phyloP scores from a whole-genome alignment of 2,888 invertebrate species.

The Lymantria monacha region DNA sequence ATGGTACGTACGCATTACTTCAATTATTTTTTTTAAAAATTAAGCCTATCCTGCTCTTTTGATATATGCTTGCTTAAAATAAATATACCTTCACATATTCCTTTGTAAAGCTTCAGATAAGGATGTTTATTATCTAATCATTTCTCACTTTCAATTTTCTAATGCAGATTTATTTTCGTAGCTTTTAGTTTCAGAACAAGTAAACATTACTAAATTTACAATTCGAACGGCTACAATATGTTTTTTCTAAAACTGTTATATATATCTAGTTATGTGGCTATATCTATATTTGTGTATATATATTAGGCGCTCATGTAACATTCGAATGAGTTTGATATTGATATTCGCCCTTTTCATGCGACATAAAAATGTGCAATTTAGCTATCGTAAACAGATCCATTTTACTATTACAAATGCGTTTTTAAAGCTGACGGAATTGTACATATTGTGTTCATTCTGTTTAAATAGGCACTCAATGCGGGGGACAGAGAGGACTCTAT shows the following conservation, averaged over 20 bases:
- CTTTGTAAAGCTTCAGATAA: conserved; percentile 35
- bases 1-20: conserved; percentile 48
- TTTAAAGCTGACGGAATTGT: conserved; percentile 43
- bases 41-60: conserved; percentile 42
- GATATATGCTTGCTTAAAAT: conserved; percentile 6
- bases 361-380: conserved; percentile 53
- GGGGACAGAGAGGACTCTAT: conserved; percentile 50
- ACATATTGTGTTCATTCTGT: conserved; percentile 42
- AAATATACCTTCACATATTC: conserved; percentile 29
- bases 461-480: conserved; percentile 26
- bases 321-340: conserved; percentile 33
- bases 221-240: conserved; percentile 28
- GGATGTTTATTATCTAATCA: conserved; percentile 46
- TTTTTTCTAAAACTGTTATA: conserved; percentile 14
- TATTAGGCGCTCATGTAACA: conserved; percentile 31
- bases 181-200: conserved; percentile 27
- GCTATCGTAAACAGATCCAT: conserved; percentile 51
- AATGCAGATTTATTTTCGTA: conserved; percentile 47
- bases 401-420: conserved; percentile 64
- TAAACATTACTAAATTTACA: conserved; percentile 44
- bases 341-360: conserved; percentile 45
- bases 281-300: conserved; percentile 10
- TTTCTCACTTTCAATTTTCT: conserved; percentile 44
- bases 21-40: conserved; percentile 48
- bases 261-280: too few relatives aligned